A percentile compares a stretch with the other conserved stretches of the same genome.
Evolutionary conservation across 2,797 vertebrate species (phyloP).

Genomic region (Epinephelus coioides): DNA sequence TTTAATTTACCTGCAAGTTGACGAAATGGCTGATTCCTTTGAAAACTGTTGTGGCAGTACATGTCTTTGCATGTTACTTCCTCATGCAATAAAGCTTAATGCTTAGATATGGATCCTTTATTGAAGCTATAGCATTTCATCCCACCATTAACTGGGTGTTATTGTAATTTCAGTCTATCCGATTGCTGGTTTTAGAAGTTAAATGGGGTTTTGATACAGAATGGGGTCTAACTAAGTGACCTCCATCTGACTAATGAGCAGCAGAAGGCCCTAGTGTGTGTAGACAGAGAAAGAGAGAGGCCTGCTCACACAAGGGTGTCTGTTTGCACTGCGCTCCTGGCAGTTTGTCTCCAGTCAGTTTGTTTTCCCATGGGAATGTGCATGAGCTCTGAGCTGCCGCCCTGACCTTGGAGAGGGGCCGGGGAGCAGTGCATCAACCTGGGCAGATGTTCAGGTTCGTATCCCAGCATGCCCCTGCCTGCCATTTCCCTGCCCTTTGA

Average conservation of each 20-base stretch:
- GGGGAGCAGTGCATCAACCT: constrained; percentile 40
- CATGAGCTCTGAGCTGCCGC: not conserved
- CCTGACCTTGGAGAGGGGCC: constrained; percentile 62
- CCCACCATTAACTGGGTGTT: not conserved
- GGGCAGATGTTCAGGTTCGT: constrained; percentile 67
- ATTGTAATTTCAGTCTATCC: constrained; percentile 12
- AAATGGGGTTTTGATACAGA: constrained; percentile 7
- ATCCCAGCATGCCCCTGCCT: constrained; percentile 48
- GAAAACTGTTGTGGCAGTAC: too few relatives aligned
- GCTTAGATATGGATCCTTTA: not conserved
- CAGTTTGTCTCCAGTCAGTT: constrained; percentile 72
- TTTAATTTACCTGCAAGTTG: not conserved
- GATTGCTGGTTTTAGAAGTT: constrained; percentile 1
- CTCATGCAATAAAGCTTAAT: too few relatives aligned
- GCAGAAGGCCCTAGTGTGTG: constrained; percentile 34
- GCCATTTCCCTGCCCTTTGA: constrained; percentile 8
- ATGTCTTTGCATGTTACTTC: too few relatives aligned
- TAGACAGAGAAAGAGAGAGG: constrained; percentile 26
- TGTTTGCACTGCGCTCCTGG: constrained; percentile 68
- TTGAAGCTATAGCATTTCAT: not conserved
- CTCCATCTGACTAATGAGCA: constrained; percentile 46
- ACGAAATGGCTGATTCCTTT: constrained; percentile 6
- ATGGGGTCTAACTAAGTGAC: not conserved
- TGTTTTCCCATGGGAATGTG: constrained; percentile 72
- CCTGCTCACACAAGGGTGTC: constrained; percentile 68